Percentiles rank a stretch among this genome's conserved stretches.
phyloP scores from a whole-genome alignment of 2,797 vertebrate genomes.

The Calcarius lapponicus region DNA sequence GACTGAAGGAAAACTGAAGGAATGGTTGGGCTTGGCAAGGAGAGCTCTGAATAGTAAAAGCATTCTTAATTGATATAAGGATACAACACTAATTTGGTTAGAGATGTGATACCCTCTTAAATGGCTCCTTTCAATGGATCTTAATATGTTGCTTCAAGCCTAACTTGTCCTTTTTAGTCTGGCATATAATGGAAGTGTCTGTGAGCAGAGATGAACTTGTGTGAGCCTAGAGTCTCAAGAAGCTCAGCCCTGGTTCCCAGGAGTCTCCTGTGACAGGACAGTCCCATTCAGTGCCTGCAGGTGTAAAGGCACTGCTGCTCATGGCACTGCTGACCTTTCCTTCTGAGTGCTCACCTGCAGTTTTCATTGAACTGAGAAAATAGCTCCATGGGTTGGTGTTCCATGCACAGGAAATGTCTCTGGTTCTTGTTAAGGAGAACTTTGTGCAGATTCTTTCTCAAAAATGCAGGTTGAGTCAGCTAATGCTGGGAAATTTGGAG shows the following conservation, averaged over 20 bases:
- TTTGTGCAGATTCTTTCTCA: background rate
- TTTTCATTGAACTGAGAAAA: background rate
- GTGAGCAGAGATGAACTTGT: background rate
- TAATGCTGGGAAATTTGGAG: background rate
- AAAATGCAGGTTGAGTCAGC: background rate
- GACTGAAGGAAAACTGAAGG: background rate
- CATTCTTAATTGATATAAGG: background rate
- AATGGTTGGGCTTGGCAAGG: background rate
- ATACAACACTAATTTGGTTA: background rate
- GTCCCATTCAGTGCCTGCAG: background rate
- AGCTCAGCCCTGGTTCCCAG: background rate
- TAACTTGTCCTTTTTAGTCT: background rate
- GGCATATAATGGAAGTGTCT: background rate
- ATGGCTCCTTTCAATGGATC: background rate
- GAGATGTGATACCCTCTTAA: background rate
- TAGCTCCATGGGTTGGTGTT: background rate
- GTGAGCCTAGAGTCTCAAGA: background rate
- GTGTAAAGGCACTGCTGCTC: background rate
- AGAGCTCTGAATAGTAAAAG: background rate
- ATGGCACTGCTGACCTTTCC: background rate
- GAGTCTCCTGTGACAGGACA: background rate
- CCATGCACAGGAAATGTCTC: background rate
- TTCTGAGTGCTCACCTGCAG: background rate
- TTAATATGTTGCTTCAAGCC: background rate
- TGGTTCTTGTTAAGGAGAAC: background rate